Evolutionary conservation across 2,113 vertebrate species (phyloP).

Genomic region (Amphilophus citrinellus): DNA sequence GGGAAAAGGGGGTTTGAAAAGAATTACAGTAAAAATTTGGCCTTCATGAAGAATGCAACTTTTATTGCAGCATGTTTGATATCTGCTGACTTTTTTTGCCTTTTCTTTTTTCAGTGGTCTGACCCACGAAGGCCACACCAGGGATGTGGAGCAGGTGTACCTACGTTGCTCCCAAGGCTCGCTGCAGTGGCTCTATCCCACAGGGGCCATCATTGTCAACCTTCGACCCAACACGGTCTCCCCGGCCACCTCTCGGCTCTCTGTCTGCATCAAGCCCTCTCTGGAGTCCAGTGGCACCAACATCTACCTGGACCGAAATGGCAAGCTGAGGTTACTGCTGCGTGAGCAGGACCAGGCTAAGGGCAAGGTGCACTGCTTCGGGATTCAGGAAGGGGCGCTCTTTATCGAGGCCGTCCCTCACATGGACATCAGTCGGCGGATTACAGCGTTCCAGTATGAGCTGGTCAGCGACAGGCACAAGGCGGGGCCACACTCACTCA

Average conservation of each 20-base stretch:
- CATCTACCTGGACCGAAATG: constrained; percentile 96
- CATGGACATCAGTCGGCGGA: constrained; percentile 93
- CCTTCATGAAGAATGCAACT: neutral
- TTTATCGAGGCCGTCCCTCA: constrained; percentile 94
- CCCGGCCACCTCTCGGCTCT: constrained; percentile 83
- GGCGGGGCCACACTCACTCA: constrained; percentile 79
- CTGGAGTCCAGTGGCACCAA: constrained; percentile 91
- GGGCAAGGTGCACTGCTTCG: constrained; percentile 88
- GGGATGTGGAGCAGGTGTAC: constrained; percentile 98
- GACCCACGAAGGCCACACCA: constrained; percentile 91
- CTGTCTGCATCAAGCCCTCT: constrained; percentile 94
- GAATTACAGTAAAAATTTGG: neutral
- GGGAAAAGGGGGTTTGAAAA: neutral
- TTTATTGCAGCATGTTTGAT: neutral
- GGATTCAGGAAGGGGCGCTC: constrained; percentile 89
- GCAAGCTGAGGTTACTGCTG: constrained; percentile 90
- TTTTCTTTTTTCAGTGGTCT: constrained; percentile 85
- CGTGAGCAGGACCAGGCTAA: constrained; percentile 83
- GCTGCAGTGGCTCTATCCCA: constrained; percentile 97
- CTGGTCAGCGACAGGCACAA: constrained; percentile 83
- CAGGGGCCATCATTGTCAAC: constrained; percentile 95
- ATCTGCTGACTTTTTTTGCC: neutral
- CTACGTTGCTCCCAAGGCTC: constrained; percentile 93
- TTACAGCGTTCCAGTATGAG: constrained; percentile 96
- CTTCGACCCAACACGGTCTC: constrained; percentile 90